A percentile compares a stretch with the other conserved stretches of the same genome.
Evolutionary conservation across 2,113 vertebrate genomes (phyloP).

Genomic region (Pedionomus torquatus): DNA sequence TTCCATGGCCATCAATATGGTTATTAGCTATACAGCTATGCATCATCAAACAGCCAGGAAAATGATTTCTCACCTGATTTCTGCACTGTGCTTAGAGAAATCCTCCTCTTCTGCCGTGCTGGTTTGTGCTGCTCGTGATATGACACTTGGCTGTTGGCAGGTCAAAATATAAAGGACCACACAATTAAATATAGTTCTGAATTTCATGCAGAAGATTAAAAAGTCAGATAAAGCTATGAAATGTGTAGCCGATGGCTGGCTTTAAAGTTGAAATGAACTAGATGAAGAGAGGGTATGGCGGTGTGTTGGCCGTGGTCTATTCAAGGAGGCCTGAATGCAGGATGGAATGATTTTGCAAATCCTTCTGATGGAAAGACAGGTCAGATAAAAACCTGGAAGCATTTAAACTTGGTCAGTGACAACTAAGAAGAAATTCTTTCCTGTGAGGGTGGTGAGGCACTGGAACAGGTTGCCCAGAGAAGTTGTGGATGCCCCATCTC

Average conservation of each 20-base stretch:
- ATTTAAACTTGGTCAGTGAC: not conserved
- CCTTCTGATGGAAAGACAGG: not conserved
- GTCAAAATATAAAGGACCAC: not conserved
- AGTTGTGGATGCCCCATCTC: too few species aligned
- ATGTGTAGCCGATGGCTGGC: not conserved
- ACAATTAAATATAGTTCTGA: not conserved
- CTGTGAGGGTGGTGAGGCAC: too few species aligned
- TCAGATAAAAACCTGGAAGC: not conserved
- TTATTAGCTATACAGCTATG: not conserved
- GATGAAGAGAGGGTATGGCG: fast-evolving
- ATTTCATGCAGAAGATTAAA: not conserved
- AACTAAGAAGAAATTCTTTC: too few species aligned
- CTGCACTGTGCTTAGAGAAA: not conserved
- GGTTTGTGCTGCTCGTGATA: not conserved
- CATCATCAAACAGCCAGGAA: not conserved
- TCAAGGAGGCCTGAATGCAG: not conserved
- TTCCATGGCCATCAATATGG: not conserved
- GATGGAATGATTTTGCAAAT: not conserved
- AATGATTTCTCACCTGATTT: not conserved
- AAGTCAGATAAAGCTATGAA: not conserved
- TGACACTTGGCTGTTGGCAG: not conserved
- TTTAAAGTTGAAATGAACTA: not conserved
- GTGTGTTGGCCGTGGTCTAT: not conserved
- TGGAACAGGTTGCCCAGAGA: too few species aligned
- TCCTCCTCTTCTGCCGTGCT: not conserved